Conservation (phyloP, 2,797 vertebrate species). For the Melanogrammus aeglefinus region DNA sequence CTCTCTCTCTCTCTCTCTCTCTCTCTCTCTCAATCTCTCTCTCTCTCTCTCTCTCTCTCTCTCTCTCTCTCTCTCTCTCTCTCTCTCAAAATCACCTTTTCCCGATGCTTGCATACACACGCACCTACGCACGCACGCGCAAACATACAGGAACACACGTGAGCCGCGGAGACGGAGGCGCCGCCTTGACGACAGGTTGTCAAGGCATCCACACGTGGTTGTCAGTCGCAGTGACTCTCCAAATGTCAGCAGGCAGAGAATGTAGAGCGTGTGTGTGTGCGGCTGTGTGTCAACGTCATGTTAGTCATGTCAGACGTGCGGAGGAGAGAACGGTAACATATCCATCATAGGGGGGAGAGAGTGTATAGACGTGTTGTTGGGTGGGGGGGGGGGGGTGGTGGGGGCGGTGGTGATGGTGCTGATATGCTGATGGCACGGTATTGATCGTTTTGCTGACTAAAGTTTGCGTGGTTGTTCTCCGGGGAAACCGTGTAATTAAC, state of each 20-base stretch:
- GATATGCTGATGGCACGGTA: background rate
- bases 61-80: too few relatives aligned
- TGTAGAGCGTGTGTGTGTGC: slow-evolving; percentile 14
- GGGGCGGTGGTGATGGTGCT: background rate
- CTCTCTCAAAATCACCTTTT: slow-evolving; percentile 1
- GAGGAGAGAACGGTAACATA: background rate
- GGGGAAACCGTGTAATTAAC: background rate
- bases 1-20: too few relatives aligned
- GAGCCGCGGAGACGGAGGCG: slow-evolving; percentile 2
- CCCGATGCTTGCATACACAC: background rate
- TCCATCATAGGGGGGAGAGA: background rate
- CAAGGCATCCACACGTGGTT: slow-evolving; percentile 56
- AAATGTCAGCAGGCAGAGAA: slow-evolving; percentile 46
- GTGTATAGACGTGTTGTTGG: background rate
- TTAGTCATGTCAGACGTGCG: too few relatives aligned
- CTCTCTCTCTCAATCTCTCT: too few relatives aligned
- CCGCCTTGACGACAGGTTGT: slow-evolving; percentile 66
- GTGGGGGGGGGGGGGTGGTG: too few relatives aligned
- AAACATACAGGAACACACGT: slow-evolving; percentile 5
- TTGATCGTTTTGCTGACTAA: background rate
- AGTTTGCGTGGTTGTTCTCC: background rate
- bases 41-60: too few relatives aligned
- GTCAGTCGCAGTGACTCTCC: slow-evolving; percentile 62
- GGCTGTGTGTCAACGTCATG: background rate
- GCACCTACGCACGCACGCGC: slow-evolving; percentile 4